Evolutionary conservation across 1,140 invertebrate genomes (phyloP).

Genomic region (Bradynema listronoti): DNA sequence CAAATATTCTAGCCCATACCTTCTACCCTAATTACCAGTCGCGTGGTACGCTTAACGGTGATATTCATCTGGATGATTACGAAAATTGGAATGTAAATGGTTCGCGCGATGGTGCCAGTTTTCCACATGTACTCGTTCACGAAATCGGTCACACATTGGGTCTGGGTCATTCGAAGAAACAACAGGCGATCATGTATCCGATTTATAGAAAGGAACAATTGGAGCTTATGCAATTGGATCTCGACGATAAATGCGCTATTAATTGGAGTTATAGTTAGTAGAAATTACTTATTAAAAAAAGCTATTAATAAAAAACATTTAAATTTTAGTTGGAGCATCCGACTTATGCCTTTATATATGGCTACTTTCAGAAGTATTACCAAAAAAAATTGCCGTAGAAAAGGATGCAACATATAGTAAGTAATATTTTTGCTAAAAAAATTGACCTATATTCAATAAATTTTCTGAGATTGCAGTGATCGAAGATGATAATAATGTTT

Average conservation of each 20-base stretch:
- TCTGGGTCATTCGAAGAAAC: constrained; percentile 48
- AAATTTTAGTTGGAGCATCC: constrained; percentile 42
- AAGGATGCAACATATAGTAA: constrained; percentile 33
- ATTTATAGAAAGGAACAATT: constrained; percentile 48
- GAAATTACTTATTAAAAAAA: constrained; percentile 3
- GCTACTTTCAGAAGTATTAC: constrained; percentile 45
- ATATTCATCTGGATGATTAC: constrained; percentile 50
- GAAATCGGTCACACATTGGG: constrained; percentile 48
- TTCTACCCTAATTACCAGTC: constrained; percentile 49
- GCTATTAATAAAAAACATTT: too few relatives aligned
- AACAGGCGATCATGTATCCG: constrained; percentile 48
- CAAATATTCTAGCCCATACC: constrained; percentile 48
- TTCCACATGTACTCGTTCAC: constrained; percentile 46
- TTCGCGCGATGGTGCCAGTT: constrained; percentile 43
- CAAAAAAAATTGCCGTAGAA: constrained; percentile 41
- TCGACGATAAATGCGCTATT: constrained; percentile 50
- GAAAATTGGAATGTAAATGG: constrained; percentile 41
- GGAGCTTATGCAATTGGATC: constrained; percentile 43
- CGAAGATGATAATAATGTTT: too few relatives aligned
- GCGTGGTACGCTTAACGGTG: constrained; percentile 38
- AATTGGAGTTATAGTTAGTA: constrained; percentile 49
- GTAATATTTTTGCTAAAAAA: constrained; percentile 5
- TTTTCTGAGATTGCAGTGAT: too few relatives aligned
- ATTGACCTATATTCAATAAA: too few relatives aligned
- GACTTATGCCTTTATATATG: constrained; percentile 49